These are phyloP conservation scores for Archips crataeganus DNA, from an alignment of 2,888 invertebrate genomes.

Conservation along the genomic window DNA sequence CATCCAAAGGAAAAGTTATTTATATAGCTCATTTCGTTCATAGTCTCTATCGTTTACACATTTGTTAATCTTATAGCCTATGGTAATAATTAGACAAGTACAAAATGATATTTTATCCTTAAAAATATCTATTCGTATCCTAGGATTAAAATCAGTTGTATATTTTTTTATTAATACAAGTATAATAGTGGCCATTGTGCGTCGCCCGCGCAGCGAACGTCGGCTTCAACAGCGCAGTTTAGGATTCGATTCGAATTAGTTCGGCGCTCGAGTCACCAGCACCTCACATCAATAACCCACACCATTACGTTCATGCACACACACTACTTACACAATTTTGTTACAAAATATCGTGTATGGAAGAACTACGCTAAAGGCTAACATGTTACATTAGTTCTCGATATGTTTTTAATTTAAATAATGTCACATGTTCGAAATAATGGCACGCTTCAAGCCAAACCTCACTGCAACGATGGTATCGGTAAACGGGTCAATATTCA, in stretches of 20 bases:
- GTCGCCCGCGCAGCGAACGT: conserved; percentile 28
- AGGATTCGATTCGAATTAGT: conserved; percentile 34
- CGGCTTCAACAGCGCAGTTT: conserved; percentile 22
- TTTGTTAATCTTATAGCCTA: conserved; percentile 82
- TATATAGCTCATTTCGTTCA: conserved; percentile 81
- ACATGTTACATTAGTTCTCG: conserved; percentile 75
- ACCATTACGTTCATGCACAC: conserved; percentile 62
- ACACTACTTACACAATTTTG: conserved; percentile 59
- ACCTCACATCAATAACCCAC: conserved; percentile 52
- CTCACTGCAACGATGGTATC: conserved; percentile 24
- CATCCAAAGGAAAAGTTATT: conserved; percentile 76
- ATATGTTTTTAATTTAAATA: conserved; percentile 80
- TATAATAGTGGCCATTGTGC: conserved; percentile 37
- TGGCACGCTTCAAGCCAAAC: conserved; percentile 78
- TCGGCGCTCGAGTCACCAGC: conserved; percentile 23
- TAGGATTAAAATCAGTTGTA: conserved; percentile 83
- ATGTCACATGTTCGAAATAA: conserved; percentile 73
- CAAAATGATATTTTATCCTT: conserved; percentile 84
- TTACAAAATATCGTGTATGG: conserved; percentile 69
- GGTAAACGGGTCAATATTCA: not conserved
- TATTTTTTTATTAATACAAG: conserved; percentile 64
- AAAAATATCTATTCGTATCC: conserved; percentile 79
- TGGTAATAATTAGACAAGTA: conserved; percentile 85
- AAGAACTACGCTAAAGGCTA: conserved; percentile 85
- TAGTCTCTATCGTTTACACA: conserved; percentile 78